Conservation (phyloP, 2,888 invertebrate genomes). For the Lycocerus yunnanus region DNA sequence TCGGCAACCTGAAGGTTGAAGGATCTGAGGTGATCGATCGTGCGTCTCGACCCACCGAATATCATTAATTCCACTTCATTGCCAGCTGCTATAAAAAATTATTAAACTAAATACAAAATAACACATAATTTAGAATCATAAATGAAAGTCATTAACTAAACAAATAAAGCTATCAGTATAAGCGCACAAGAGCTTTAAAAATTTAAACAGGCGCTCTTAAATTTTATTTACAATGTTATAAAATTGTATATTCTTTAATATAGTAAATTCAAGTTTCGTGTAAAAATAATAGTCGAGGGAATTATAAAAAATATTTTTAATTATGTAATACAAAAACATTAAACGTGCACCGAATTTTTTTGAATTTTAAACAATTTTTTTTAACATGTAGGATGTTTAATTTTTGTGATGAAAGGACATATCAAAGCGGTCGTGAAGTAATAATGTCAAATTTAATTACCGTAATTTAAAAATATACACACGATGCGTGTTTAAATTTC, state of each 20-base stretch:
- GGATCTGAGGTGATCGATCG: no score
- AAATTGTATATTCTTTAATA: not conserved
- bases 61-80: not conserved
- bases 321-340: not conserved
- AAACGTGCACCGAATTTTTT: not conserved
- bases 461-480: not conserved
- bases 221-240: not conserved
- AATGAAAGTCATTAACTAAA: conserved; percentile 1
- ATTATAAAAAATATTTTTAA: not conserved
- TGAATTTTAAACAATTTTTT: not conserved
- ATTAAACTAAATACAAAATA: conserved; percentile 1
- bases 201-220: not conserved
- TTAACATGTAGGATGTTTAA: not conserved
- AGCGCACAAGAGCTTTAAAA: not conserved
- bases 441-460: conserved; percentile 5
- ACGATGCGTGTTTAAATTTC: conserved; percentile 1
- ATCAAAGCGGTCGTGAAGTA: not conserved
- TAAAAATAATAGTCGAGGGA: not conserved
- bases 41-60: not conserved
- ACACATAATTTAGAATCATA: conserved; percentile 1
- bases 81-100: not conserved
- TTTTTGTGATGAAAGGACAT: not conserved
- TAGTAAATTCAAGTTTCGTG: not conserved
- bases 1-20: no score
- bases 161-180: conserved; percentile 3